These are phyloP conservation scores for Gallinago paraguaiae DNA, from an alignment of 2,113 vertebrate genomes.

Conservation along the genomic window DNA sequence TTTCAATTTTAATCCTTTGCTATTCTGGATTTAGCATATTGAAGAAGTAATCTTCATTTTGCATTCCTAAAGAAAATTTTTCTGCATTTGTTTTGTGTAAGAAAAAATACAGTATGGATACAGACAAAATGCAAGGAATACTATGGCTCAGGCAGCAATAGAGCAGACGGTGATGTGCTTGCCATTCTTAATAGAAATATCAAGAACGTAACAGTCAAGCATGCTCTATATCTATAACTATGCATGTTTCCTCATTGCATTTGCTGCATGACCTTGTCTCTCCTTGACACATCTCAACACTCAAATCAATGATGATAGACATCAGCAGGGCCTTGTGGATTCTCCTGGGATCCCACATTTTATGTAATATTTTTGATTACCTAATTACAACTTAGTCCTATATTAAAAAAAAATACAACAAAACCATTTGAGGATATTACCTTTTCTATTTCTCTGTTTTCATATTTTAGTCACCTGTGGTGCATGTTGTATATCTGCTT, in stretches of 20 bases:
- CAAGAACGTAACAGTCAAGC: background rate
- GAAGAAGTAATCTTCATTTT: background rate
- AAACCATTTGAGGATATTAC: background rate
- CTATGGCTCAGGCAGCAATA: background rate
- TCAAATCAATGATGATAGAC: background rate
- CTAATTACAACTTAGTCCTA: background rate
- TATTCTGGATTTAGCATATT: background rate
- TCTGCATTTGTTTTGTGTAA: background rate
- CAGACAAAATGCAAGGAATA: background rate
- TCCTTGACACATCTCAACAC: background rate
- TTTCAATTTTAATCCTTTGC: background rate
- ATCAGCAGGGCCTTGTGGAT: background rate
- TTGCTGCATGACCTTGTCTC: background rate
- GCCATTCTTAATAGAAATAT: slow-evolving; percentile 33
- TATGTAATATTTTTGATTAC: background rate
- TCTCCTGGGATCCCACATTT: background rate
- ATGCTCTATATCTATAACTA: background rate
- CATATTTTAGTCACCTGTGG: background rate
- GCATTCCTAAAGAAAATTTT: background rate
- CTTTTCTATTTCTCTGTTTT: background rate
- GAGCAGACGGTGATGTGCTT: background rate
- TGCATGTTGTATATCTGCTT: background rate
- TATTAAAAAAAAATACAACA: background rate
- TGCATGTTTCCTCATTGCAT: background rate
- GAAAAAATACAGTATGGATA: background rate